Evolutionary conservation across 1,140 invertebrate species (phyloP).

Genomic region (Doryteuthis pealeii): DNA sequence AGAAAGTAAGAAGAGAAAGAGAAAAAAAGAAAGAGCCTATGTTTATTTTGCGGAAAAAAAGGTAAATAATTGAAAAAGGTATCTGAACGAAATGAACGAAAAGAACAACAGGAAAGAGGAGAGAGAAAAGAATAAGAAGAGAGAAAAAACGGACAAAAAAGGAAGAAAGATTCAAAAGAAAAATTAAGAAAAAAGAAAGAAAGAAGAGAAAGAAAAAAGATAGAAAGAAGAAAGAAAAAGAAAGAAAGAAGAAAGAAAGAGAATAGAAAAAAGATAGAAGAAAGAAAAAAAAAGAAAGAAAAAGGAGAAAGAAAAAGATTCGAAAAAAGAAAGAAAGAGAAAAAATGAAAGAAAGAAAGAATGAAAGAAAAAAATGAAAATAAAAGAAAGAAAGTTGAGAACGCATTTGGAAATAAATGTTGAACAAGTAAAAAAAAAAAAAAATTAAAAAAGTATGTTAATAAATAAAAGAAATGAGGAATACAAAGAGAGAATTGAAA

Average conservation of each 20-base stretch:
- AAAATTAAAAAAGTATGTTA: too few species aligned
- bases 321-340: too few species aligned
- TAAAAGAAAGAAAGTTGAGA: too few species aligned
- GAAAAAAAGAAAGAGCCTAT: slow-evolving; percentile 9
- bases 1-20: slow-evolving; percentile 21
- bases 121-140: slow-evolving; percentile 9
- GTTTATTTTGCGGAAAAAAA: neutral
- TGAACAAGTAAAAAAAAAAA: too few species aligned
- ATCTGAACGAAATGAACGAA: slow-evolving; percentile 20
- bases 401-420: too few species aligned
- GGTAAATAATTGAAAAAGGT: slow-evolving; percentile 14
- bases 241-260: neutral
- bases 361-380: too few species aligned
- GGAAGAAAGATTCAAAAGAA: neutral
- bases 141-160: slow-evolving; percentile 10
- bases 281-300: neutral
- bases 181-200: neutral
- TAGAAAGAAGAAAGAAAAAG: neutral
- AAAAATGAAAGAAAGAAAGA: too few species aligned
- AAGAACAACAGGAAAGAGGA: slow-evolving; percentile 12
- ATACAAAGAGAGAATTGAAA: too few species aligned
- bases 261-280: too few species aligned
- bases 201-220: neutral
- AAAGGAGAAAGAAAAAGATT: neutral
- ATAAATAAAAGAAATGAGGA: too few species aligned